Percentiles rank a stretch among this genome's conserved stretches.
Conservation (phyloP, 2,113 vertebrate species). For the Ia io region DNA sequence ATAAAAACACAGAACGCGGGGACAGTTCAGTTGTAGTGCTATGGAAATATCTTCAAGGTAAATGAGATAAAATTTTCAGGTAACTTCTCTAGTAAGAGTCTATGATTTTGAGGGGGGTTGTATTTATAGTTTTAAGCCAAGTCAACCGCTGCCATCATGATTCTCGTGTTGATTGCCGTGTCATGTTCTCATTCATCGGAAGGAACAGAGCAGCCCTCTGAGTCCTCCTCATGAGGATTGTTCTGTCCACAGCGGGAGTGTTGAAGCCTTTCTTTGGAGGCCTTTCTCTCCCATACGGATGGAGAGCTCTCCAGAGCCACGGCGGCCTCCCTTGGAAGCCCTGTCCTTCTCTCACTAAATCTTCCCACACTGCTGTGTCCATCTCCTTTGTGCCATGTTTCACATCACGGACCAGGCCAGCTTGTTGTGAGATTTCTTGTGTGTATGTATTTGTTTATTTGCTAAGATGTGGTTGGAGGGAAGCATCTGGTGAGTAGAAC, state of each 20-base stretch:
- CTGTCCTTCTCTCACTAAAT: not conserved
- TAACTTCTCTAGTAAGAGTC: not conserved
- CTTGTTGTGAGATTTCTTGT: not conserved
- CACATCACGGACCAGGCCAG: not conserved
- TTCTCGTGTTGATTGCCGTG: not conserved
- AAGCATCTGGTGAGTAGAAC: not conserved
- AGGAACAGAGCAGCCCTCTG: not conserved
- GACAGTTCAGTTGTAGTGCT: not conserved
- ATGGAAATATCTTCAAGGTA: not conserved
- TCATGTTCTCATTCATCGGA: not conserved
- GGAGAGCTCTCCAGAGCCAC: not conserved
- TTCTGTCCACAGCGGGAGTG: not conserved
- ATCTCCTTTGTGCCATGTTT: not conserved
- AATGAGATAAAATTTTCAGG: not conserved
- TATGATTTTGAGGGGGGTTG: not conserved
- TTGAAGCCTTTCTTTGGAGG: not conserved
- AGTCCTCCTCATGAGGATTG: not conserved
- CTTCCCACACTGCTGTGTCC: not conserved
- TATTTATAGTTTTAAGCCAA: not conserved
- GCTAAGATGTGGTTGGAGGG: not conserved
- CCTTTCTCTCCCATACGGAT: not conserved
- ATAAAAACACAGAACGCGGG: not conserved
- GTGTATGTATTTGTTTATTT: constrained; percentile 15
- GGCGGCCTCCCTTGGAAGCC: not conserved
- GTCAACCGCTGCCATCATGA: not conserved